Evolutionary conservation across 2,888 invertebrate species (phyloP).

Genomic region (Rotaria socialis): DNA sequence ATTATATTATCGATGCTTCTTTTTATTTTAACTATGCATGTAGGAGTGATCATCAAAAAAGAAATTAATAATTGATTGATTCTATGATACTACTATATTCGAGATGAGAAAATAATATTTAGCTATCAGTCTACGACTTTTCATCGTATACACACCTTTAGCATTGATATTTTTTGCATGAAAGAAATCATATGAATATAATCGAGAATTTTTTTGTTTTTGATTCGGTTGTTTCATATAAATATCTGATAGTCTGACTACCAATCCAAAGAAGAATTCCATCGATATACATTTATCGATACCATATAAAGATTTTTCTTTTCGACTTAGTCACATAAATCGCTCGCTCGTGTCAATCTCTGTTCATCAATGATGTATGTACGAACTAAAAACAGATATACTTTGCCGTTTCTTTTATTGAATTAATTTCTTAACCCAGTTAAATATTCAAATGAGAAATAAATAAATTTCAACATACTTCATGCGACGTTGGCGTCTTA

Average conservation of each 20-base stretch:
- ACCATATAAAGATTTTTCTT: conserved; percentile 22
- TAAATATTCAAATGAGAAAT: neutral
- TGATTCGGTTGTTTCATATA: neutral
- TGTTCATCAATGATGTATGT: conserved; percentile 9
- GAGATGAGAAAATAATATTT: too few species aligned
- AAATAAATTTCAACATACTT: neutral
- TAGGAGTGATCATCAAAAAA: too few species aligned
- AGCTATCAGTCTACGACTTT: neutral
- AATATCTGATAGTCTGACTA: conserved; percentile 5
- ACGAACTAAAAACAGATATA: conserved; percentile 12
- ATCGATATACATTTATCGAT: conserved; percentile 18
- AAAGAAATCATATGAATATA: neutral
- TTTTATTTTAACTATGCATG: too few species aligned
- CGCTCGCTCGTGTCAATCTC: conserved; percentile 10
- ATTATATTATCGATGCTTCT: too few species aligned
- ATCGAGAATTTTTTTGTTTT: conserved; percentile 1
- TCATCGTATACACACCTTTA: conserved; percentile 18
- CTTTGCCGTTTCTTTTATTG: neutral
- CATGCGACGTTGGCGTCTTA: conserved; percentile 33
- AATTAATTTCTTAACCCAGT: neutral
- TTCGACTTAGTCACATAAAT: conserved; percentile 18
- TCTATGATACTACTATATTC: too few species aligned
- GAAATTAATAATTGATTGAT: too few species aligned
- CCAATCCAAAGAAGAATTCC: conserved; percentile 10
- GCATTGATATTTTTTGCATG: conserved; percentile 3